phyloP scores from a whole-genome alignment of 2,888 invertebrate genomes.

The Antheraea assamensis region DNA sequence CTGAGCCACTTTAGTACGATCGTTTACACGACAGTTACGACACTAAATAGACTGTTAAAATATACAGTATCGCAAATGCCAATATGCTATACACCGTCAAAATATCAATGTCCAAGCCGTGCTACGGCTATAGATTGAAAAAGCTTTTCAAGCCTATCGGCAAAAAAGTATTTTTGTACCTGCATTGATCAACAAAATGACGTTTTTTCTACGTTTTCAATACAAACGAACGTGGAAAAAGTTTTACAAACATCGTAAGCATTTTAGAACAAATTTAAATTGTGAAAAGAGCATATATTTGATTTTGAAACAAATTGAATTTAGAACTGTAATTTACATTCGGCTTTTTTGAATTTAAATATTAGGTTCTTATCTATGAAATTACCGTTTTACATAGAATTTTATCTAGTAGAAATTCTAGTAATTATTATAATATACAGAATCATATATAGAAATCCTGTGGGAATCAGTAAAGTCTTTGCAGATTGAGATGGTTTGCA shows the following conservation, averaged over 20 bases:
- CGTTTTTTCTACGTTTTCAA: neutral
- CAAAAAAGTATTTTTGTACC: conserved; percentile 45
- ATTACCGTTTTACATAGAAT: too few species aligned
- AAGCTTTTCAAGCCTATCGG: conserved; percentile 50
- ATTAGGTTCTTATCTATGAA: neutral
- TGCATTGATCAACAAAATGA: conserved; percentile 48
- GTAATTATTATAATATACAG: too few species aligned
- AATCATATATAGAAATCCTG: too few species aligned
- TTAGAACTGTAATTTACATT: neutral
- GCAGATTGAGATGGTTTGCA: too few species aligned
- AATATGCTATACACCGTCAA: conserved; percentile 35
- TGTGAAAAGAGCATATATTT: neutral
- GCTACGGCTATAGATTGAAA: conserved; percentile 48
- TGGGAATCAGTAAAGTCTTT: too few species aligned
- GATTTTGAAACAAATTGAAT: neutral
- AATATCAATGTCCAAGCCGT: conserved; percentile 34
- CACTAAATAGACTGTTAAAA: neutral
- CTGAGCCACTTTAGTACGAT: neutral
- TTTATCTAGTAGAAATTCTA: too few species aligned
- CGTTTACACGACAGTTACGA: conserved; percentile 9
- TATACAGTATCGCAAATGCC: neutral
- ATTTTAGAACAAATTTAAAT: neutral
- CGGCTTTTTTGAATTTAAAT: neutral
- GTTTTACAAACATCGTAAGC: neutral
- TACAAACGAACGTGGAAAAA: neutral